These are phyloP conservation scores for Smithornis capensis DNA, from an alignment of 2,113 vertebrate genomes.

Conservation along the genomic window DNA sequence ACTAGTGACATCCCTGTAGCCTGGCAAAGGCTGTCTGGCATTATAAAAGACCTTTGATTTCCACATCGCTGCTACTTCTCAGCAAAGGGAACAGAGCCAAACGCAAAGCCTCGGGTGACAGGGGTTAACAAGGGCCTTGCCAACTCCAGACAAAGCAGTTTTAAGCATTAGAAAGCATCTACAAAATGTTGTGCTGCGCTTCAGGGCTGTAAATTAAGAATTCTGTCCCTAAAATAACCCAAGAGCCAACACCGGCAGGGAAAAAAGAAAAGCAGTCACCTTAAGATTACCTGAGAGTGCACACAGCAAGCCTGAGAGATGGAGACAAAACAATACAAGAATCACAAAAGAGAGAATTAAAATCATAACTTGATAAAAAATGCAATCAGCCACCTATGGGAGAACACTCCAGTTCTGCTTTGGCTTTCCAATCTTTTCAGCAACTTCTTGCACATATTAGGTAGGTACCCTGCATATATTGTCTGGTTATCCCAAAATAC, in stretches of 20 bases:
- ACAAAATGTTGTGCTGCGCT: not conserved
- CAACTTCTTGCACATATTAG: not conserved
- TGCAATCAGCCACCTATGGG: not conserved
- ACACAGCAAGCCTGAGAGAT: not conserved
- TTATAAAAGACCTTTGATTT: constrained; percentile 54
- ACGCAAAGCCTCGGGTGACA: constrained; percentile 15
- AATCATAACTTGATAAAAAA: not conserved
- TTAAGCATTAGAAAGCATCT: constrained; percentile 31
- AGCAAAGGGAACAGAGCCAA: constrained; percentile 52
- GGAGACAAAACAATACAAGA: not conserved
- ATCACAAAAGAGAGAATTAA: not conserved
- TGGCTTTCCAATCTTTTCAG: not conserved
- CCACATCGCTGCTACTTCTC: constrained; percentile 50
- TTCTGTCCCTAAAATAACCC: not conserved
- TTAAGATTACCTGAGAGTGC: not conserved
- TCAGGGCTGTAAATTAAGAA: constrained; percentile 1
- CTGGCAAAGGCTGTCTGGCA: constrained; percentile 44
- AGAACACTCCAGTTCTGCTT: not conserved
- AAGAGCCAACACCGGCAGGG: not conserved
- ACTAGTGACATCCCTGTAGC: constrained; percentile 19
- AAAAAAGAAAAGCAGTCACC: not conserved
- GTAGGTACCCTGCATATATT: not conserved
- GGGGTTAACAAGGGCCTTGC: constrained; percentile 42
- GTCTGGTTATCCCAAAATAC: not conserved
- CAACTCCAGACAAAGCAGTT: constrained; percentile 45